phyloP scores from a whole-genome alignment of 2,888 invertebrate species.

The Leptothorax acervorum region DNA sequence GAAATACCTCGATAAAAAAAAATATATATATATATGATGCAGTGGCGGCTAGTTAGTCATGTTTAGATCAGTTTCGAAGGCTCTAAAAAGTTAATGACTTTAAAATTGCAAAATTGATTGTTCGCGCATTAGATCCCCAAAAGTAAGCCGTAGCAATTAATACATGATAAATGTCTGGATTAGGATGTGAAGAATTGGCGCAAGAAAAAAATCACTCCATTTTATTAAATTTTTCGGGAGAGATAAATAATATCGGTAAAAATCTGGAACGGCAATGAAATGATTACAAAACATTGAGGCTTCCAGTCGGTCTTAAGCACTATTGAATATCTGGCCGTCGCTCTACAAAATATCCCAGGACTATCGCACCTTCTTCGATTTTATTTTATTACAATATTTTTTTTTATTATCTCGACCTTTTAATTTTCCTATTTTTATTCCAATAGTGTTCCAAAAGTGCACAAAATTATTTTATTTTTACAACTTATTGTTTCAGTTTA shows the following conservation, averaged over 20 bases:
- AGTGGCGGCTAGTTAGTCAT: slow-evolving; percentile 45
- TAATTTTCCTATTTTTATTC: not conserved
- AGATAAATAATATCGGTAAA: slow-evolving; percentile 3
- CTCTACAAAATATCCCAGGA: slow-evolving; percentile 32
- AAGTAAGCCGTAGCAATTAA: not conserved
- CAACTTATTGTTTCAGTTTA: not conserved
- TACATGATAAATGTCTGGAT: slow-evolving; percentile 1
- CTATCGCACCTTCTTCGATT: slow-evolving; percentile 26
- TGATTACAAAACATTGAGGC: slow-evolving; percentile 17
- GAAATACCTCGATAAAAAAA: slow-evolving; percentile 72
- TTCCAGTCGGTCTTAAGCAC: slow-evolving; percentile 16
- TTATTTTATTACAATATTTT: not conserved
- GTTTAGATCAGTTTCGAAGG: slow-evolving; percentile 22
- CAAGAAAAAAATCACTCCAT: not conserved
- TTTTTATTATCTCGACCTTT: not conserved
- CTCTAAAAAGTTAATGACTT: slow-evolving; percentile 11
- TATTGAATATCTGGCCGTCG: slow-evolving; percentile 34
- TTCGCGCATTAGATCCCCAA: not conserved
- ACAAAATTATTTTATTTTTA: not conserved
- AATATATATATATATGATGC: slow-evolving; percentile 10
- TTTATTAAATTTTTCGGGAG: not conserved
- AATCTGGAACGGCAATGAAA: not conserved
- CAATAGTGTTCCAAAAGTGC: not conserved
- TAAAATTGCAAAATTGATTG: not conserved
- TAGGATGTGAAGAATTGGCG: not conserved